Percentiles rank a stretch among this genome's conserved stretches.
Evolutionary conservation across 2,113 vertebrate genomes (phyloP).

Genomic region (Euleptes europaea): DNA sequence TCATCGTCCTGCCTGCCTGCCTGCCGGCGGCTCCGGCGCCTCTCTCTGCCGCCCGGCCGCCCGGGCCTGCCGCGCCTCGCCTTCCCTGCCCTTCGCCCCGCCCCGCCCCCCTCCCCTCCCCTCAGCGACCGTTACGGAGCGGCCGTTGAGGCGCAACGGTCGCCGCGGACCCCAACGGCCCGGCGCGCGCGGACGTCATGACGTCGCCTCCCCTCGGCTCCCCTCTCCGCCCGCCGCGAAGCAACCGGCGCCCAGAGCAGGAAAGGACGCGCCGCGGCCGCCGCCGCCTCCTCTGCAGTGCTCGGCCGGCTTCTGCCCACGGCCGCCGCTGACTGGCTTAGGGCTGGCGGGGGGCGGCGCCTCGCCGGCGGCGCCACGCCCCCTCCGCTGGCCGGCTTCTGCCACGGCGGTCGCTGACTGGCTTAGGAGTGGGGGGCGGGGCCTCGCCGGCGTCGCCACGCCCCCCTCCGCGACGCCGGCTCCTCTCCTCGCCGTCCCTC

Average conservation of each 20-base stretch:
- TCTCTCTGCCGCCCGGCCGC: too few relatives aligned
- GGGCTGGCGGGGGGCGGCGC: too few relatives aligned
- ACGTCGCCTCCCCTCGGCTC: too few relatives aligned
- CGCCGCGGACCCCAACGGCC: not conserved
- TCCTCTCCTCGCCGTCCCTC: constrained; percentile 5
- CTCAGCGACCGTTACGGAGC: constrained; percentile 43
- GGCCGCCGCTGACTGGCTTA: constrained; percentile 59
- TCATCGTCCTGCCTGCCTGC: constrained; percentile 49
- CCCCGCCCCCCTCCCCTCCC: constrained; percentile 71
- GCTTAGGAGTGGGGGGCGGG: not conserved
- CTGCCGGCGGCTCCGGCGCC: not conserved
- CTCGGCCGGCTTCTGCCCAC: constrained; percentile 13
- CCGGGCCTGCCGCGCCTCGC: not conserved
- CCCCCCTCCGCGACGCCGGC: not conserved
- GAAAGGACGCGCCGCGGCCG: not conserved
- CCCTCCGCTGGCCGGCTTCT: too few relatives aligned
- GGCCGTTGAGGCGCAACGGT: not conserved
- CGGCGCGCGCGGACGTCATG: too few relatives aligned
- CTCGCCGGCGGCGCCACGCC: not conserved
- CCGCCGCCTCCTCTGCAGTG: not conserved
- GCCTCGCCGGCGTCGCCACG: constrained; percentile 39
- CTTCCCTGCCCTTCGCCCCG: not conserved
- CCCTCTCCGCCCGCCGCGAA: too few relatives aligned
- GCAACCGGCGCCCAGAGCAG: not conserved
- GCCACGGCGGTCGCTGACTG: too few relatives aligned